phyloP scores from a whole-genome alignment of 1,140 invertebrate genomes.

The Acromyrmex charruanus region DNA sequence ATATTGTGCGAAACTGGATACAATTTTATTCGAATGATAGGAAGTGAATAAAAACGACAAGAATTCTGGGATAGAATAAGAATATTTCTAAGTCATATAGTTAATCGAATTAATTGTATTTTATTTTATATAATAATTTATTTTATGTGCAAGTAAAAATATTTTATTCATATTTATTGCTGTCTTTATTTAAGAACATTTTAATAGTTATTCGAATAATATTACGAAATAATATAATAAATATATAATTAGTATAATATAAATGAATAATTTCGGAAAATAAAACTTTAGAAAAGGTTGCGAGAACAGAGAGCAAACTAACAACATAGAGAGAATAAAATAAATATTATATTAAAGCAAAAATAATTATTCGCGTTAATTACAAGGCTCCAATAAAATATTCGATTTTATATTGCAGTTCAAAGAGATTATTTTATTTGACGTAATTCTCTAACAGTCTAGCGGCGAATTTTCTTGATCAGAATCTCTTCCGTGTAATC shows the following conservation, averaged over 20 bases:
- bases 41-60: not conserved
- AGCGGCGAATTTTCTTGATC: not conserved
- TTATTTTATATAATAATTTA: constrained; percentile 14
- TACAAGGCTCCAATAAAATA: not conserved
- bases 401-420: not conserved
- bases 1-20: not conserved
- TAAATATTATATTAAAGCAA: not conserved
- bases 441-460: not conserved
- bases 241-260: not conserved
- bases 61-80: not conserved
- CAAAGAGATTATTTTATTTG: not conserved
- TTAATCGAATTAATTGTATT: not conserved
- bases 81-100: not conserved
- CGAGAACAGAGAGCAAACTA: not conserved
- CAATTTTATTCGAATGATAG: constrained; percentile 11
- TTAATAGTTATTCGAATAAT: constrained; percentile 4
- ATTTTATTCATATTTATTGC: not conserved
- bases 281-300: not conserved
- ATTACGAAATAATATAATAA: not conserved
- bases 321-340: not conserved
- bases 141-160: constrained; percentile 5
- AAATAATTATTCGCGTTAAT: not conserved
- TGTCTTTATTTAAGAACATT: not conserved
- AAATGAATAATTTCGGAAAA: not conserved
- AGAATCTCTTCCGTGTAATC: not conserved